A percentile compares a stretch with the other conserved stretches of the same genome.
These are phyloP conservation scores for Formica aserva DNA, from an alignment of 2,888 invertebrate species.

Conservation along the genomic window DNA sequence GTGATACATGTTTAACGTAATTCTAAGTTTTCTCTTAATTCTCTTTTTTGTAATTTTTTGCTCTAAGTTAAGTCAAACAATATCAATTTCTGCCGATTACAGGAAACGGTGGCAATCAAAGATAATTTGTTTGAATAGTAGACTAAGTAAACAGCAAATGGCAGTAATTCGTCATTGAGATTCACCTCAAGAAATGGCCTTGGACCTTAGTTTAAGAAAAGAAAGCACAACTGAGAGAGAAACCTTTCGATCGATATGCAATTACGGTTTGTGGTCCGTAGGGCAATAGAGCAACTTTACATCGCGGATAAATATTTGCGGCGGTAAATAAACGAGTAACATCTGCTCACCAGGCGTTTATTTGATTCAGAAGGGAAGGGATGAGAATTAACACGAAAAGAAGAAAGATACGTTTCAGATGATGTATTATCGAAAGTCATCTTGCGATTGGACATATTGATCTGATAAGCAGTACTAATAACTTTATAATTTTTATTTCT, in stretches of 20 bases:
- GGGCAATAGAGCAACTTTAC: conserved; percentile 52
- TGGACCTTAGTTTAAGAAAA: not conserved
- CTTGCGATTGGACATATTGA: not conserved
- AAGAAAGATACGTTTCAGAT: not conserved
- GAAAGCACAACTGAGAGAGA: conserved; percentile 21
- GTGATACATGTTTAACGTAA: not conserved
- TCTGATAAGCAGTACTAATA: not conserved
- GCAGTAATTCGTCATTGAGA: conserved; percentile 30
- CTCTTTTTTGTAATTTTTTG: not conserved
- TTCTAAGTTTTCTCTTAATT: not conserved
- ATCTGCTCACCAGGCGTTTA: conserved; percentile 24
- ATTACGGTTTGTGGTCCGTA: conserved; percentile 53
- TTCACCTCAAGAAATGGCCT: not conserved
- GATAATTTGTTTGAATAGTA: conserved; percentile 1
- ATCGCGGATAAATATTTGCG: conserved; percentile 59
- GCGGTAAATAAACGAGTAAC: conserved; percentile 41
- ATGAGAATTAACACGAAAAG: conserved; percentile 22
- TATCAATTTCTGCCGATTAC: not conserved
- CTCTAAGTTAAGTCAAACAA: not conserved
- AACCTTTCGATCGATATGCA: conserved; percentile 60
- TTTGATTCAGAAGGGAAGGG: conserved; percentile 34
- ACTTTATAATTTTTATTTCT: not conserved
- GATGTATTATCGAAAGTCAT: not conserved
- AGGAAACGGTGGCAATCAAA: not conserved
- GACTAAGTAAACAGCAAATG: conserved; percentile 26